phyloP scores from a whole-genome alignment of 2,797 vertebrate species.

The Sus cebifrons region DNA sequence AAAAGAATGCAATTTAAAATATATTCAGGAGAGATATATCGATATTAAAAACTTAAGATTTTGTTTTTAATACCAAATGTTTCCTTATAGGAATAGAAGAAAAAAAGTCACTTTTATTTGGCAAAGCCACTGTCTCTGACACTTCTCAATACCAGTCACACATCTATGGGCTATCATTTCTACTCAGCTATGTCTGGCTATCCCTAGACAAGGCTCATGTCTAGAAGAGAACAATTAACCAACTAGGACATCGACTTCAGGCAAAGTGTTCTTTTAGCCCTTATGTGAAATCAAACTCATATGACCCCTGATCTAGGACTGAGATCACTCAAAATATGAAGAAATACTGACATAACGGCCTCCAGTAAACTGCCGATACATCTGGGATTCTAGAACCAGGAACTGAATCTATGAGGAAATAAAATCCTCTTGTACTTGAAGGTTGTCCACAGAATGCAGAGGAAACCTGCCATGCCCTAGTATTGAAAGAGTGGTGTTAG shows the following conservation, averaged over 20 bases:
- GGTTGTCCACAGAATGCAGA: background rate
- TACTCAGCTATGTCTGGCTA: background rate
- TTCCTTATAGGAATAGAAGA: background rate
- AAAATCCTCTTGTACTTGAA: background rate
- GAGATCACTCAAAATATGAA: background rate
- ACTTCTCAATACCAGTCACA: background rate
- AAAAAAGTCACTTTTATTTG: background rate
- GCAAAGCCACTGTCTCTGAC: background rate
- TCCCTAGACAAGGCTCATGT: background rate
- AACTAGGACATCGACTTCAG: background rate
- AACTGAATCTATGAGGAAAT: background rate
- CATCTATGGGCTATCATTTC: background rate
- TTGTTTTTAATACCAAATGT: background rate
- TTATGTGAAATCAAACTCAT: background rate
- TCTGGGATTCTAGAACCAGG: background rate
- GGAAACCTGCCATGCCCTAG: background rate
- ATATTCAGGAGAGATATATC: conserved; percentile 34
- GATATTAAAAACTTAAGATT: background rate
- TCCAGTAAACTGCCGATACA: background rate
- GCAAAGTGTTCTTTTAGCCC: background rate
- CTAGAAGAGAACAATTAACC: background rate
- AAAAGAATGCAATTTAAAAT: background rate
- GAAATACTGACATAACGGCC: background rate
- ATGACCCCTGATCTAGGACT: background rate
- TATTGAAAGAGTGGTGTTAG: background rate